These are phyloP conservation scores for Semibalanus balanoides DNA, from an alignment of 1,140 invertebrate genomes.

Conservation along the genomic window DNA sequence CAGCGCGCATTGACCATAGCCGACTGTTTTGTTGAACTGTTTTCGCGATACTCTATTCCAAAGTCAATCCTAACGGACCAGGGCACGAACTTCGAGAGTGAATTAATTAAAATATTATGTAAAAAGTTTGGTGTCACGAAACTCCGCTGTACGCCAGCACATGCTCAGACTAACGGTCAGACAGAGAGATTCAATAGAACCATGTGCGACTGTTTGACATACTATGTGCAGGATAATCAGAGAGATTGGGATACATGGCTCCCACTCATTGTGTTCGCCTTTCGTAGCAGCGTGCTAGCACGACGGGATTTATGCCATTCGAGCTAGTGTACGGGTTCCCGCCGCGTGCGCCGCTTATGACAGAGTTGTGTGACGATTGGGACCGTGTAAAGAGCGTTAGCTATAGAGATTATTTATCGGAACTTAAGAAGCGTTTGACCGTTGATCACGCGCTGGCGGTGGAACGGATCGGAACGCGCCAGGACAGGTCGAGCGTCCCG, in stretches of 20 bases:
- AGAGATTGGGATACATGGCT: neutral
- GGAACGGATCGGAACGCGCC: too few relatives aligned
- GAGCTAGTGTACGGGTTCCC: too few relatives aligned
- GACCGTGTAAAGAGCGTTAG: too few relatives aligned
- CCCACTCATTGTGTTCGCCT: too few relatives aligned
- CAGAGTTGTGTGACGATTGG: too few relatives aligned
- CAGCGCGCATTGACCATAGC: neutral
- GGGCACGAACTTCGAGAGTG: neutral
- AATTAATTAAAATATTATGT: neutral
- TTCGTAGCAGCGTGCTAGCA: too few relatives aligned
- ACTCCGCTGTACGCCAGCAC: neutral
- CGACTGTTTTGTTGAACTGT: neutral
- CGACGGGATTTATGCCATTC: too few relatives aligned
- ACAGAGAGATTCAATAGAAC: neutral
- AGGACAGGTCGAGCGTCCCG: too few relatives aligned
- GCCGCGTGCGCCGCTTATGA: too few relatives aligned
- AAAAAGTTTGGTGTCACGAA: neutral
- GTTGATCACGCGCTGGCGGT: too few relatives aligned
- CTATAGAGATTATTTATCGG: too few relatives aligned
- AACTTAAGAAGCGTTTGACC: too few relatives aligned
- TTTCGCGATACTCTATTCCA: neutral
- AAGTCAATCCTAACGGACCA: neutral
- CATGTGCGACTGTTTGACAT: neutral
- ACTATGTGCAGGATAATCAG: neutral
- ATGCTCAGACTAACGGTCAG: neutral